Conservation (phyloP, 2,888 invertebrate genomes). For the Drosophila peninsularis region DNA sequence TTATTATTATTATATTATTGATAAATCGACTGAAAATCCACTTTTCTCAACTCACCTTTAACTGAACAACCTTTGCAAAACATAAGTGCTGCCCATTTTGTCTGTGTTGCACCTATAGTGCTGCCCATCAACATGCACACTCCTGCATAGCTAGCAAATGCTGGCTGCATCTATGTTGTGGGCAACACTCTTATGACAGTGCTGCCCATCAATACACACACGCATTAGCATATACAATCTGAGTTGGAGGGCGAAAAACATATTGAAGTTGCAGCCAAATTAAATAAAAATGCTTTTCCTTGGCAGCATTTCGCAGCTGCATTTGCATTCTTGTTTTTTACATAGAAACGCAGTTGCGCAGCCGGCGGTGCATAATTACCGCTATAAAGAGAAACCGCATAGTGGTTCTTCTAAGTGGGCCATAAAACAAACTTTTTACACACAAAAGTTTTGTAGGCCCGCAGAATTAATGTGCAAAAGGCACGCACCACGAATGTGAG, state of each 20-base stretch:
- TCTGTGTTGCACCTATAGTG: neutral
- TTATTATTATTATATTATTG: no score
- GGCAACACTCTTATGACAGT: neutral
- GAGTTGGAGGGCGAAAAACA: neutral
- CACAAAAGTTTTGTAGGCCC: constrained; percentile 55
- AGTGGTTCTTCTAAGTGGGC: constrained; percentile 65
- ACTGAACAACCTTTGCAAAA: no score
- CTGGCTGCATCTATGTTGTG: neutral
- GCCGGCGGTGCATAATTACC: constrained; percentile 70
- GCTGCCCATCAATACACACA: neutral
- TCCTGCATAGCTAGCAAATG: neutral
- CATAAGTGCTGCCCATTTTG: no score
- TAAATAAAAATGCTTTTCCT: neutral
- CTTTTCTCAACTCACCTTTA: no score
- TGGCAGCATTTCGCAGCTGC: constrained; percentile 23
- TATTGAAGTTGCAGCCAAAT: neutral
- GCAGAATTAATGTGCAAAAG: constrained; percentile 74
- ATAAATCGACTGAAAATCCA: no score
- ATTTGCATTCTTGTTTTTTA: constrained; percentile 36
- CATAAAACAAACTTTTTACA: constrained; percentile 72
- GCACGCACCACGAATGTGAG: constrained; percentile 63
- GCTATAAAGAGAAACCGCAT: constrained; percentile 63
- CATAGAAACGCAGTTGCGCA: constrained; percentile 62
- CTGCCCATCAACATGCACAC: neutral
- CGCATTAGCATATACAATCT: neutral